phyloP scores from a whole-genome alignment of 2,113 vertebrate species.

The Mesembrinibis cayennensis region DNA sequence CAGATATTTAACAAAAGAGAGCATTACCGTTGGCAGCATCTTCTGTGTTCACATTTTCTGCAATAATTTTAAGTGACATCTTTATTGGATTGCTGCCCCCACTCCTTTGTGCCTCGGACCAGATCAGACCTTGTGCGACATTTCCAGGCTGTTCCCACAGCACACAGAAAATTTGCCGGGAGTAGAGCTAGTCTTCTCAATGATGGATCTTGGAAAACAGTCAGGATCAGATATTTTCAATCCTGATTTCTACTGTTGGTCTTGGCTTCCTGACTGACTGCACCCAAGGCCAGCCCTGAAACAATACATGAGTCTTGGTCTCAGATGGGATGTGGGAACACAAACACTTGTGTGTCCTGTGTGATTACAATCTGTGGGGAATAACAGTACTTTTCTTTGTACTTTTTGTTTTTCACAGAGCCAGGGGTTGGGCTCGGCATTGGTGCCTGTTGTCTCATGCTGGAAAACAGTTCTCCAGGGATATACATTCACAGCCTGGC shows the following conservation, averaged over 20 bases:
- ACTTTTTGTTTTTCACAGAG: slow-evolving; percentile 75
- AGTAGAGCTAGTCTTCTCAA: not conserved
- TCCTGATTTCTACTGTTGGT: slow-evolving; percentile 13
- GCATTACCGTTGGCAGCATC: not conserved
- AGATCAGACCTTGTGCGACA: not conserved
- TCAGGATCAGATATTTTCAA: slow-evolving; percentile 16
- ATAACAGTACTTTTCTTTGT: not conserved
- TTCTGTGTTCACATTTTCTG: not conserved
- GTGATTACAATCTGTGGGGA: not conserved
- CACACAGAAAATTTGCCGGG: not conserved
- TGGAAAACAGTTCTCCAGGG: slow-evolving; percentile 87
- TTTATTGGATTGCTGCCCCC: not conserved
- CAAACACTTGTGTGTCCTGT: slow-evolving; percentile 14
- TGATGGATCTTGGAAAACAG: not conserved
- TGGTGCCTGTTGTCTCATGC: slow-evolving; percentile 88
- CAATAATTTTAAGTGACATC: not conserved
- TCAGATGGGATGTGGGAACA: slow-evolving; percentile 37
- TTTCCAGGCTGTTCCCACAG: not conserved
- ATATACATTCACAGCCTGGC: slow-evolving; percentile 96
- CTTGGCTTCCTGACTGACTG: slow-evolving; percentile 39
- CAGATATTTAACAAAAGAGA: not conserved
- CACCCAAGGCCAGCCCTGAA: slow-evolving; percentile 24
- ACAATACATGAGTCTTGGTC: slow-evolving; percentile 7
- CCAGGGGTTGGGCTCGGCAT: slow-evolving; percentile 91
- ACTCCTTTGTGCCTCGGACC: not conserved